Evolutionary conservation across 2,113 vertebrate species (phyloP).

Genomic region (Pterocles gutturalis): DNA sequence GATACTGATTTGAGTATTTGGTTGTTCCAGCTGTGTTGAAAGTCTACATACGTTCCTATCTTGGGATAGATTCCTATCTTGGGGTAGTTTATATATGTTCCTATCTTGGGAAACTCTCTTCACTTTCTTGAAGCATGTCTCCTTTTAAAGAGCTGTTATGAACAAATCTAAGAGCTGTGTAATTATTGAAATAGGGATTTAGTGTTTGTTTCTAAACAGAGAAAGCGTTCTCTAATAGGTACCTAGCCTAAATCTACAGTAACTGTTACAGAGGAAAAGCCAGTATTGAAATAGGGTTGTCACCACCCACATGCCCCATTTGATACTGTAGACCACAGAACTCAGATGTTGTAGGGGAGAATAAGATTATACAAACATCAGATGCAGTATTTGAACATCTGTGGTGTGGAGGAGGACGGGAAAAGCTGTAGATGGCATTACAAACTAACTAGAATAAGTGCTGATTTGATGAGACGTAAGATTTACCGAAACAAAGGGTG

Average conservation of each 20-base stretch:
- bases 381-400: neutral
- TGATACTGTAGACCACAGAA: neutral
- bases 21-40: neutral
- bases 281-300: neutral
- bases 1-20: neutral
- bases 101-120: neutral
- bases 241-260: neutral
- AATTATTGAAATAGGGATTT: neutral
- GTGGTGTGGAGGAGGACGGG: neutral
- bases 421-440: neutral
- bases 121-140: neutral
- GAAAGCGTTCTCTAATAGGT: neutral
- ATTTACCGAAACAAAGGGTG: neutral
- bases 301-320: rapidly evolving
- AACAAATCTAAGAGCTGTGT: neutral
- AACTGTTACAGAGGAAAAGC: neutral
- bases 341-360: neutral
- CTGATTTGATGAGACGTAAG: neutral
- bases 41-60: neutral
- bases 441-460: neutral
- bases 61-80: neutral
- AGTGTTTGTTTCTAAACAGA: neutral
- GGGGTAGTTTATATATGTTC: neutral
- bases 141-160: neutral
- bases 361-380: neutral